Percentiles rank a stretch among this genome's conserved stretches.
phyloP scores from a whole-genome alignment of 1,140 invertebrate species.

The Pogonomyrmex californicus region DNA sequence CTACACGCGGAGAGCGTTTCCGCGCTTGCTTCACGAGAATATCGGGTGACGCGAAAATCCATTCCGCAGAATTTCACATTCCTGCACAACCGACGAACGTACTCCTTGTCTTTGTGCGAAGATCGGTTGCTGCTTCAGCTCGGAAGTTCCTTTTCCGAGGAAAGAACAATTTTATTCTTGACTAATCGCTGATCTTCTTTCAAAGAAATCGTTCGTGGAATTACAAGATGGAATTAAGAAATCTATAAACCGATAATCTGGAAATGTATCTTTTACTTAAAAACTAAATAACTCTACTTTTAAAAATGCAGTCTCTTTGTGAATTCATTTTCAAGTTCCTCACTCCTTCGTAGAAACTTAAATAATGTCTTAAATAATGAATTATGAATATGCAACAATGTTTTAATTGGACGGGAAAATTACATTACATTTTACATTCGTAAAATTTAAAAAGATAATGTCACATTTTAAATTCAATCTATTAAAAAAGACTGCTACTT shows the following conservation, averaged over 20 bases:
- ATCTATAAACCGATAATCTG: background rate
- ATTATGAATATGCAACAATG: background rate
- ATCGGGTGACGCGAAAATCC: slow-evolving; percentile 15
- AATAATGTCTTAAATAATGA: background rate
- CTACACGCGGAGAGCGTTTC: slow-evolving; percentile 47
- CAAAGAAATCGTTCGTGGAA: background rate
- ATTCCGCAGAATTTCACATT: slow-evolving; percentile 22
- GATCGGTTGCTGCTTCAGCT: background rate
- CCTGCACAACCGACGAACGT: background rate
- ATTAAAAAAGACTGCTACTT: background rate
- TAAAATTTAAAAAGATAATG: slow-evolving; percentile 5
- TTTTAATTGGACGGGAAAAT: slow-evolving; percentile 1
- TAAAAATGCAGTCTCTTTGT: background rate
- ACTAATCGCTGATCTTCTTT: background rate
- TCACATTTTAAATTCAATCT: slow-evolving; percentile 24
- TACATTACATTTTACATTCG: background rate
- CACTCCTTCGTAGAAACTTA: background rate
- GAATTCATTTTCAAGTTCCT: background rate
- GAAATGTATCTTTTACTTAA: background rate
- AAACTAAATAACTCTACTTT: background rate
- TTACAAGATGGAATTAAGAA: background rate
- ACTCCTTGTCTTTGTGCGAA: background rate
- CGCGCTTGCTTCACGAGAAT: slow-evolving; percentile 24
- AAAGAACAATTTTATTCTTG: background rate
- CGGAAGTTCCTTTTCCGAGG: background rate